Conservation (phyloP, 1,140 invertebrate species). For the Tetragnatha versicolor region DNA sequence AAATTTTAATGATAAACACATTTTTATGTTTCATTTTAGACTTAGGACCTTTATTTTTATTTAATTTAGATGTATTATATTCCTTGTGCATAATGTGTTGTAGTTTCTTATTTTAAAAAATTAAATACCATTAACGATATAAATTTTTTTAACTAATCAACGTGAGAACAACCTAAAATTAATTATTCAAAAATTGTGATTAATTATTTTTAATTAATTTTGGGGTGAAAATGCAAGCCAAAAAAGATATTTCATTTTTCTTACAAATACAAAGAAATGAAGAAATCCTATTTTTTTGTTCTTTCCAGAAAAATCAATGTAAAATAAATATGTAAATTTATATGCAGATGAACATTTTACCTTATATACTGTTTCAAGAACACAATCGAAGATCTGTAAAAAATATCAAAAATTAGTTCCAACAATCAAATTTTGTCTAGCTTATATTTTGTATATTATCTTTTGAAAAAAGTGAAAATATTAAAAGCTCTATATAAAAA, state of each 20-base stretch:
- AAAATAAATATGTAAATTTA: background rate
- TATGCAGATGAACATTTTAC: no score
- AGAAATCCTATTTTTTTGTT: no score
- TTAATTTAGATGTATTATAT: background rate
- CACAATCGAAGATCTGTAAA: constrained; percentile 36
- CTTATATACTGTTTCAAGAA: constrained; percentile 17
- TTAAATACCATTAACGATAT: no score
- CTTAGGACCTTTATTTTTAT: background rate
- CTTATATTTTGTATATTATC: background rate
- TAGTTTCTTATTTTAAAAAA: no score
- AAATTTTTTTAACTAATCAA: no score
- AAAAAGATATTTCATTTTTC: background rate
- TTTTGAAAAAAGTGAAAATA: background rate
- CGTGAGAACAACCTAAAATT: no score
- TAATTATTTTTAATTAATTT: background rate
- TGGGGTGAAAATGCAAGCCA: background rate
- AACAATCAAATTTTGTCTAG: background rate
- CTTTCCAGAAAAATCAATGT: background rate
- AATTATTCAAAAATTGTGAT: background rate
- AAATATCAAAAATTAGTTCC: background rate
- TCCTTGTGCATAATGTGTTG: no score
- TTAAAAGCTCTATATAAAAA: background rate
- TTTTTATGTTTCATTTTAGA: background rate
- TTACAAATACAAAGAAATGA: background rate
- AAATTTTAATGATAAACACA: background rate